Conservation (phyloP, 1,140 invertebrate species). For the Papilio machaon region DNA sequence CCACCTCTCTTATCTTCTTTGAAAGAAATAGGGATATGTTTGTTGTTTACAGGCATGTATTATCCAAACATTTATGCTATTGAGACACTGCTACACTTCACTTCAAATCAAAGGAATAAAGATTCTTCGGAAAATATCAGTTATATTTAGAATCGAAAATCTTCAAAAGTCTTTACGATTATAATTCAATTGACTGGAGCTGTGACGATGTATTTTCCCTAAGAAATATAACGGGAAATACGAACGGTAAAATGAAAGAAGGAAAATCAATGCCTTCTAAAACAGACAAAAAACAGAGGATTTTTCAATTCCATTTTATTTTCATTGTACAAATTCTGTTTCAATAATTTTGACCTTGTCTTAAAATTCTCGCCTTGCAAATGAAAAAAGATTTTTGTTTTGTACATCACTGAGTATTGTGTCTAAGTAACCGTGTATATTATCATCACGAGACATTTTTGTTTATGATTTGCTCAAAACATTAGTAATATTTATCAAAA, state of each 20-base stretch:
- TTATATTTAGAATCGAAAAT: conserved; percentile 12
- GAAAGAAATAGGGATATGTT: neutral
- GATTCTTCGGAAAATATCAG: conserved; percentile 1
- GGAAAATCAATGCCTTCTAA: neutral
- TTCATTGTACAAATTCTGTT: neutral
- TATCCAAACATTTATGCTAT: neutral
- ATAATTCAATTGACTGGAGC: conserved; percentile 16
- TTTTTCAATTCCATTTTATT: conserved; percentile 5
- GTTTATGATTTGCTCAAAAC: too few species aligned
- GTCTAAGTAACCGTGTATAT: neutral
- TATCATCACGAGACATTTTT: neutral
- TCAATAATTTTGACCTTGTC: neutral
- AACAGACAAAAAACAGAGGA: neutral
- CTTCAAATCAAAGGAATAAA: neutral
- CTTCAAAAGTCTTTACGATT: conserved; percentile 3
- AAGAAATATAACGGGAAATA: neutral
- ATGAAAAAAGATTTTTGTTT: neutral
- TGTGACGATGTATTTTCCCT: neutral
- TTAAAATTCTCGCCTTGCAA: neutral
- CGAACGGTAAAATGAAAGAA: neutral
- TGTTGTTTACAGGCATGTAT: too few species aligned
- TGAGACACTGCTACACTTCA: neutral
- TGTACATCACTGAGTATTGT: neutral
- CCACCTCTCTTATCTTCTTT: neutral
- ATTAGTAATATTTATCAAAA: too few species aligned